Base-by-base conservation (phyloP, 2,797 vertebrate genomes). In the Sciaenops ocellatus region DNA sequence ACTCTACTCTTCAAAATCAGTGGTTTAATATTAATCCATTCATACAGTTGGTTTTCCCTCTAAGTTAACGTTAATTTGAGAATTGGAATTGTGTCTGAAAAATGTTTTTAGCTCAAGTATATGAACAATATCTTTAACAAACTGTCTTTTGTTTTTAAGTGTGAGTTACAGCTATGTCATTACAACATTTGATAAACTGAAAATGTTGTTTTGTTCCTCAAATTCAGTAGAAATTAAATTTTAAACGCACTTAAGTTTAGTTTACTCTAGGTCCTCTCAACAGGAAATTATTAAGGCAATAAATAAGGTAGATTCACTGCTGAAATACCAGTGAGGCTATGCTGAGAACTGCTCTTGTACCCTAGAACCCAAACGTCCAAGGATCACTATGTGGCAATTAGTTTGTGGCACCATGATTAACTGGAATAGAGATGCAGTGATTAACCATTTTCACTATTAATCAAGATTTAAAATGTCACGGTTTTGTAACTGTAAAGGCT, bases 71-170 rank as follows among this genome's bases (percentile, higher is more conserved):
- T 51, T 18, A n/a, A 59, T 20, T 18, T 63, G 5, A 68, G 5
- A 65, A 34, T 11, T 77, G 24, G 12, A 18, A n/a, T 28, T 67
- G 15, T 30, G 18, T 63, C 3, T 55, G 12, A 52, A 24, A 50
- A 56, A 18, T 51, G 12, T 28, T 17, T 50, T 30, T 57, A 28
- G 7, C 48, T 63, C 17, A 64, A 61, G 7, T 50, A 24, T 17
- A n/a, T 65, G 28, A 69, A 42, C n/a, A 57, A 50, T 30, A 22
- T 34, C 10, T 44, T 73, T 26, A 9, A 30, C 18, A 73, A 48
- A 16, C 11, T 1, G 34, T 34, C 34, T 1, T 57, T 34, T 61
- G 10, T 18, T 63, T 51, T 51, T 22, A 30, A 20, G 3, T 54
- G 22, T 34, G 11, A 61, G 0, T 52, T 17, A 71, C 10, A 41